Base-by-base conservation (phyloP, 2,888 invertebrate genomes). In the Eupelmus urozonus region DNA sequence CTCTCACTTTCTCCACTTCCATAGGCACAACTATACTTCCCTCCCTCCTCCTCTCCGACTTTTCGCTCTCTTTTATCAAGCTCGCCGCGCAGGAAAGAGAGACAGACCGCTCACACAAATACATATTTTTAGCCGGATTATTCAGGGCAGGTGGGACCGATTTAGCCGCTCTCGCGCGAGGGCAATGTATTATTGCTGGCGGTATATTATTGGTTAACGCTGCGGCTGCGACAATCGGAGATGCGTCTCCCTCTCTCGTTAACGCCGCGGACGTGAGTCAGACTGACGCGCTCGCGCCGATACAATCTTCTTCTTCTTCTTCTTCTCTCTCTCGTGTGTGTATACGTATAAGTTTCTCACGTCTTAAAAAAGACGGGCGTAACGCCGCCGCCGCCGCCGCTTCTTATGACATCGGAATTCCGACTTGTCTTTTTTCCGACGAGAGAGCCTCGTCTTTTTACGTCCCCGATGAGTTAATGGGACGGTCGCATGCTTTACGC, bases 141-240 rank as follows among this genome's bases (percentile, higher is more conserved):
- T 87, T 87, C 86, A 85, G 87, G 86, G 84, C 87, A 87, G 87
- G 85, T 87, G 84, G 85, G 84, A 85, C 85, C 83, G 84, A 87
- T 86, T 87, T 87, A 86, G 85, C n/a, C 34, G n/a, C 84, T n/a
- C n/a, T n/a, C n/a, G n/a, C n/a, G n/a, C 80, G 83, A 81, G 81
- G 83, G 76, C 82, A 81, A 81, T 83, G 81, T 86, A 85, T 86
- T 85, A 85, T 85, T 83, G 80, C 81, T n/a, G n/a, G 78, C 78
- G 76, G 82, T 81, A 76, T 74, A 63, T 73, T 65, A 73, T 55
- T 63, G 73, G 57, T 29, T 29, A 45, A 27, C 63, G 23, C 13
- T 53, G n/a, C 57, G 57, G 57, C 69, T 80, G 81, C 82, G 81
- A 79, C 80, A 42, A 57, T 74, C 51, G 20, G 27, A 62, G 63